phyloP scores from a whole-genome alignment of 1,140 invertebrate genomes.

The Zaprionus nigranus region DNA sequence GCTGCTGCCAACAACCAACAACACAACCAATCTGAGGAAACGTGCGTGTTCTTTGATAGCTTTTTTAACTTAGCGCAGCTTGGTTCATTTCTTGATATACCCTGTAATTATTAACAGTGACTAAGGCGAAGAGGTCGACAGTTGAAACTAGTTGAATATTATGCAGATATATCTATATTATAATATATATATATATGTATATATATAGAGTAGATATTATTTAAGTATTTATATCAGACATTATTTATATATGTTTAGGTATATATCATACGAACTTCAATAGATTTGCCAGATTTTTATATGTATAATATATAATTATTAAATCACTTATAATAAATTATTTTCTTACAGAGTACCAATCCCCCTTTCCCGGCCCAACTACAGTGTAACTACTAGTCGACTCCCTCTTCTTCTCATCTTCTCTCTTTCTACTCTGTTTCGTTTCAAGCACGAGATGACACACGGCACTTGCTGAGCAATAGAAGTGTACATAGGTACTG shows the following conservation, averaged over 20 bases:
- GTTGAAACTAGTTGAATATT: background rate
- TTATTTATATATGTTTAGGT: background rate
- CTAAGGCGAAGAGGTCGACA: background rate
- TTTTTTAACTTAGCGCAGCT: slow-evolving; percentile 36
- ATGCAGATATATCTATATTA: background rate
- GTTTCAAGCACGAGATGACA: slow-evolving; percentile 38
- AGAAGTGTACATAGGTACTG: slow-evolving; percentile 7
- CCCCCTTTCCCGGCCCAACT: background rate
- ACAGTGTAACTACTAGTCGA: background rate
- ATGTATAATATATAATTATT: too few relatives aligned
- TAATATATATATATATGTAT: background rate
- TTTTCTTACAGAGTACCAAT: too few relatives aligned
- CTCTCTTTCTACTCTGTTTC: background rate
- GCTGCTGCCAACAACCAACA: slow-evolving; percentile 16
- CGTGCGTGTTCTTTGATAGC: slow-evolving; percentile 53
- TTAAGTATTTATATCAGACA: background rate
- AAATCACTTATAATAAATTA: background rate
- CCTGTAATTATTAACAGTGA: slow-evolving; percentile 3
- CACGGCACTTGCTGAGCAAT: slow-evolving; percentile 45
- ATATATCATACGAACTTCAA: too few relatives aligned
- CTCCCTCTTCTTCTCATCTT: background rate
- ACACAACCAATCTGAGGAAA: slow-evolving; percentile 19
- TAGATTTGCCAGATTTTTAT: background rate
- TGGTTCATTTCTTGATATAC: background rate
- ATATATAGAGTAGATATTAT: background rate